Percentiles rank a stretch among this genome's conserved stretches.
phyloP scores from a whole-genome alignment of 2,797 vertebrate genomes.

The Philypnodon macrostomus region DNA sequence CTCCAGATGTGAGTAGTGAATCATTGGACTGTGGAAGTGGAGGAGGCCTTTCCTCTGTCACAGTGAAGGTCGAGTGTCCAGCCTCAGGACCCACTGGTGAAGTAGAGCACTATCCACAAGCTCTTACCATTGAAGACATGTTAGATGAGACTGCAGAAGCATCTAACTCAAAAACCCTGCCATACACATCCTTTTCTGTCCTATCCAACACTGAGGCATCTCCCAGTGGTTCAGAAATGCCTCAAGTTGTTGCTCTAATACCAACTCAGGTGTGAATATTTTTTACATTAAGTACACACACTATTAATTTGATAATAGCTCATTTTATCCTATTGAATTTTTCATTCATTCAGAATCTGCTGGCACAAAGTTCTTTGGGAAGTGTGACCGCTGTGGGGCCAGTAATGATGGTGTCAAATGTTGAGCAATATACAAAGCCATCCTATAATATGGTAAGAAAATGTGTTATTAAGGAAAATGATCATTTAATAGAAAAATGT shows the following conservation, averaged over 20 bases:
- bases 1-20: constrained; percentile 75
- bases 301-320: constrained; percentile 9
- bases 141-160: constrained; percentile 67
- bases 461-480: not conserved
- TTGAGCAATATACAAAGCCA: constrained; percentile 78
- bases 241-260: constrained; percentile 75
- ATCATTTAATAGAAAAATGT: not conserved
- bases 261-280: constrained; percentile 68
- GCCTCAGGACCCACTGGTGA: constrained; percentile 68
- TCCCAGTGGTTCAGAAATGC: constrained; percentile 61
- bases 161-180: constrained; percentile 56
- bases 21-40: constrained; percentile 36
- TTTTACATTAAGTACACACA: not conserved
- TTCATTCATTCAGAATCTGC: constrained; percentile 82
- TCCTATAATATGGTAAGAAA: constrained; percentile 88
- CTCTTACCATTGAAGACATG: constrained; percentile 76
- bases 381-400: constrained; percentile 80
- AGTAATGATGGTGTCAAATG: constrained; percentile 88
- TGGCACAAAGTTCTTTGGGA: constrained; percentile 77
- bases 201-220: constrained; percentile 20
- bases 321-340: no score
- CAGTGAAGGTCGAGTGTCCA: constrained; percentile 52
- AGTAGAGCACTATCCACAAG: constrained; percentile 77
- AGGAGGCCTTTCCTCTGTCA: constrained; percentile 35
- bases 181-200: constrained; percentile 50